Percentiles rank a stretch among this genome's conserved stretches.
phyloP scores from a whole-genome alignment of 2,113 vertebrate genomes.

The Equus przewalskii region DNA sequence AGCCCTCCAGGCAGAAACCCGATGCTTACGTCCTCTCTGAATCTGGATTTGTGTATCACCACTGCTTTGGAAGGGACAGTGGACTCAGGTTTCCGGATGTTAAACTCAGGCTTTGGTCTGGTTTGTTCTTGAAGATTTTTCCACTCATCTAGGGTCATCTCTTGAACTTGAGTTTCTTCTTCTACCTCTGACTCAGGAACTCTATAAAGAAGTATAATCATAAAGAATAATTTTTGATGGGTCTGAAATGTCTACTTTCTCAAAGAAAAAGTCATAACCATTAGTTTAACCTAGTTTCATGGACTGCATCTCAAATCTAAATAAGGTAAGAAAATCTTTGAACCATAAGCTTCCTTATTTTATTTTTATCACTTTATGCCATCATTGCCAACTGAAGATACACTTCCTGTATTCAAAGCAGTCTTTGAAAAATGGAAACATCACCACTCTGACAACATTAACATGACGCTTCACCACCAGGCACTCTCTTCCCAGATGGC shows the following conservation, averaged over 20 bases:
- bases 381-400: not conserved
- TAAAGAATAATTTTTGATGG: slow-evolving; percentile 75
- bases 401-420: not conserved
- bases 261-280: slow-evolving; percentile 45
- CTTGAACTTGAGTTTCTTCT: slow-evolving; percentile 91
- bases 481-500: not conserved
- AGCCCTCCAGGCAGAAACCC: slow-evolving; percentile 62
- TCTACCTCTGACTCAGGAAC: slow-evolving; percentile 86
- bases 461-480: not conserved
- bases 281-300: slow-evolving; percentile 54
- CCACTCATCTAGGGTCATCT: slow-evolving; percentile 99
- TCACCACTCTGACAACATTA: not conserved
- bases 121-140: slow-evolving; percentile 94
- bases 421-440: not conserved
- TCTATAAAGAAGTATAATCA: slow-evolving; percentile 83
- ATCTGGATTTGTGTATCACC: slow-evolving; percentile 97
- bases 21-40: slow-evolving; percentile 89
- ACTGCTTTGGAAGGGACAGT: slow-evolving; percentile 95
- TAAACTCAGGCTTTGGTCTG: slow-evolving; percentile 95
- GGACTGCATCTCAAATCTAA: not conserved
- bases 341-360: not conserved
- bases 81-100: slow-evolving; percentile 95
- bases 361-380: slow-evolving; percentile 4
- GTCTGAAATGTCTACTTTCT: slow-evolving; percentile 46
- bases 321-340: not conserved